Evolutionary conservation across 2,888 invertebrate genomes (phyloP), one percentile per base, ranked within the genome.

Genomic region (Horisme vitalbata): DNA sequence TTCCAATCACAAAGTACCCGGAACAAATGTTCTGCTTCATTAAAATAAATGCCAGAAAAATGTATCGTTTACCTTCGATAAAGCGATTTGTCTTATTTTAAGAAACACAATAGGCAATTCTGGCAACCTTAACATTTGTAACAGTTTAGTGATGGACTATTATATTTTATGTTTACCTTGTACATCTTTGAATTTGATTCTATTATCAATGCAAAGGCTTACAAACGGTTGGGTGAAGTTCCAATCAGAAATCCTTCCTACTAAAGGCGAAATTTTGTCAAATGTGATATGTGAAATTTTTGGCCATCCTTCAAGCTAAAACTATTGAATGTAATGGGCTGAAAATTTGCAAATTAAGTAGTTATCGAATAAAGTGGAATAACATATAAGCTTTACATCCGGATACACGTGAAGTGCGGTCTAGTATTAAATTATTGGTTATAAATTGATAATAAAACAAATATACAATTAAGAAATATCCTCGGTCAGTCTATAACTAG

Each of bases 41-140:
- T 13, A 9, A 31, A 1, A 31, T 15, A 15, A 13, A 31, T 15
- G 15, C 9, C 15, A 9, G 15, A 31, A 15, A 30, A 14, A 18
- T 11, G 2, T 21, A 39, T 21, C 9, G 8, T 37, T 33, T 9
- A 21, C 21, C 23, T 30, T 24, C 12, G 14, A 15, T 28, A 23
- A 14, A 43, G 24, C 30, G 24, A 20, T 34, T 14, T 14, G 26
- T 32, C 12, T 26, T 20, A 13, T 36, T 3, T 30, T 28, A n/a
- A 45, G 30, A 54, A 23, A 26, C 34, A 21, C 21, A 37, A 30
- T 18, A 26, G 14, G 15, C 10, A 21, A 24, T 30, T 39, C 14
- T 30, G 15, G 26, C 23, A 46, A 34, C 47, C 41, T 48, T 43
- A 33, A 34, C 41, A 43, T 48, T 43, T 48, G 33, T 30, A 32